Evolutionary conservation across 2,888 invertebrate species (phyloP), one percentile per base, ranked within the genome.

Genomic region (Apotomis turbidana): DNA sequence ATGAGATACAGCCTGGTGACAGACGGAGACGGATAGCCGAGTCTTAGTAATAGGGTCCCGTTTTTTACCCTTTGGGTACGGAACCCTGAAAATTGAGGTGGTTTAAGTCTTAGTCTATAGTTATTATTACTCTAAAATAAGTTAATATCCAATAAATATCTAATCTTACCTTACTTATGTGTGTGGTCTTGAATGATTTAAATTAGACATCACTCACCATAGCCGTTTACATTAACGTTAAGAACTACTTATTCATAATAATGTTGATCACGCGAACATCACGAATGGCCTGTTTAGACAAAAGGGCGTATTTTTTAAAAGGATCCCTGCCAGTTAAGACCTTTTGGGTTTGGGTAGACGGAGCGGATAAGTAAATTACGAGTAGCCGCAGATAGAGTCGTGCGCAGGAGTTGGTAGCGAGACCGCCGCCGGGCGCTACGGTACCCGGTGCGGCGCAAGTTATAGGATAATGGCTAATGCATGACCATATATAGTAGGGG

Each of bases 321-420:
- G 27, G n/a, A 49, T 62, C 46, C 36, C 15, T 8, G 27, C 9
- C 51, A 62, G 6, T 15, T 62, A 51, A 12, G 61, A 51, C 49
- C 1, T 62, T 62, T 5, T 51, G n/a, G 12, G 46, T 12, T 6
- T 46, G 66, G 44, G 27, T 44, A 55, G 68, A 15, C 54, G 68
- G 62, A 72, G 74, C 70, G 67, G 74, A 74, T 75, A 75, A 74
- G 74, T 75, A 75, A 75, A 75, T 75, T 74, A 69, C 72, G 60
- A 66, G 49, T 44, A 63, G 54, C 44, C 64, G 54, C 62, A 36
- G 60, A 49, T 51, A 49, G 58, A 70, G 64, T 70, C 70, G 64
- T 66, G 69, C 63, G 61, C 72, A 55, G 68, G 71, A 71, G 72
- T 72, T 63, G 66, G 70, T 73, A 73, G 71, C 72, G 72, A 58